These are phyloP conservation scores for Dasyurus viverrinus DNA, from an alignment of 2,113 vertebrate genomes.

Conservation along the genomic window DNA sequence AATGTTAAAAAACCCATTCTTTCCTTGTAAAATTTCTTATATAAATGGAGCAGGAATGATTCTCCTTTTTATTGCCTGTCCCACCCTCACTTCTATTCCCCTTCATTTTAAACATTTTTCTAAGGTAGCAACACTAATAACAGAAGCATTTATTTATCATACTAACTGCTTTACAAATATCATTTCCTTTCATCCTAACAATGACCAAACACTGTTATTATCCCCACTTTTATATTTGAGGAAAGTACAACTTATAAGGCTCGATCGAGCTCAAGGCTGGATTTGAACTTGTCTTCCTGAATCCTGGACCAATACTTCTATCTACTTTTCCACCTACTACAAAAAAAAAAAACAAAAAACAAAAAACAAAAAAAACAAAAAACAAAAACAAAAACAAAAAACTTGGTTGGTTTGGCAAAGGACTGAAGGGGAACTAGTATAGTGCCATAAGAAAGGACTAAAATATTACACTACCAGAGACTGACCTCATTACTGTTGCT, in stretches of 20 bases:
- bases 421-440: not conserved
- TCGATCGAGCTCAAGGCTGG: not conserved
- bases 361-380: not conserved
- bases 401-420: not conserved
- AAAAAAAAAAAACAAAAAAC: too few species aligned
- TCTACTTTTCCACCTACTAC: not conserved
- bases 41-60: not conserved
- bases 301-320: not conserved
- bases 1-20: not conserved
- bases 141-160: not conserved
- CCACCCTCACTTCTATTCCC: not conserved
- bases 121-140: not conserved
- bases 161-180: not conserved
- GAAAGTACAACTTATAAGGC: not conserved
- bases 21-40: not conserved
- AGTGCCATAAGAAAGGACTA: not conserved
- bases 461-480: not conserved
- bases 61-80: not conserved
- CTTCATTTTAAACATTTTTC: not conserved
- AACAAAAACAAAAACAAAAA: not conserved
- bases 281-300: not conserved
- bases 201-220: not conserved
- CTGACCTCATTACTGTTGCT: constrained; percentile 76
- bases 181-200: not conserved
- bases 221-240: not conserved